A percentile compares a stretch with the other conserved stretches of the same genome.
These are phyloP conservation scores for Drosophila nr. perissopoda DNA, from an alignment of 2,888 invertebrate species.

Conservation along the genomic window DNA sequence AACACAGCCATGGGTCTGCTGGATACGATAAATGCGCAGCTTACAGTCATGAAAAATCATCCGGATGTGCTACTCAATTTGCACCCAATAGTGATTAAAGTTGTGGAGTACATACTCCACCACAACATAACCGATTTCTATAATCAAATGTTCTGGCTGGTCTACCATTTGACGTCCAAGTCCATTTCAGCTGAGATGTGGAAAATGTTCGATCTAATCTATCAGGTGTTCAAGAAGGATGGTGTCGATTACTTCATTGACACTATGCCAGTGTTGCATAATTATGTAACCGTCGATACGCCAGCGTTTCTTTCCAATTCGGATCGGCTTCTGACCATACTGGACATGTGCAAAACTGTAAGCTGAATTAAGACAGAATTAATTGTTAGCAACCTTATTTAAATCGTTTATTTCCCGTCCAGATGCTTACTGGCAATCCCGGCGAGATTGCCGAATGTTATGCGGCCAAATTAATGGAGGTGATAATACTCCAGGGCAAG, in stretches of 20 bases:
- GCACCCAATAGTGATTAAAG: constrained; percentile 96
- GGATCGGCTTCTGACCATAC: constrained; percentile 94
- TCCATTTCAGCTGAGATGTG: constrained; percentile 97
- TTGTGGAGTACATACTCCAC: constrained; percentile 92
- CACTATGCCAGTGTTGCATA: constrained; percentile 99
- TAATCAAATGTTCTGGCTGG: constrained; percentile 96
- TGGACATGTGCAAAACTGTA: constrained; percentile 97
- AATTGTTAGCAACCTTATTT: not conserved
- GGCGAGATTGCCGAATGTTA: constrained; percentile 98
- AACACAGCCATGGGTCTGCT: constrained; percentile 98
- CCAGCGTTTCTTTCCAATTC: constrained; percentile 96
- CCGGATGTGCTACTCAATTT: constrained; percentile 93
- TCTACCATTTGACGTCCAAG: constrained; percentile 95
- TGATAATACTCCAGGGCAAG: constrained; percentile 81
- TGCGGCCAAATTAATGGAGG: constrained; percentile 98
- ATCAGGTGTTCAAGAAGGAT: constrained; percentile 95
- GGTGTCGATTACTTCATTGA: constrained; percentile 98
- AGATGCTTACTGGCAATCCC: constrained; percentile 89
- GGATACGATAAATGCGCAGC: constrained; percentile 97
- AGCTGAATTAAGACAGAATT: constrained; percentile 64
- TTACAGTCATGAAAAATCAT: constrained; percentile 95
- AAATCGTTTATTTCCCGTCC: constrained; percentile 15
- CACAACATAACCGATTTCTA: constrained; percentile 97
- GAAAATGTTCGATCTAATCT: constrained; percentile 95
- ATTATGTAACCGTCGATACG: constrained; percentile 98